phyloP scores from a whole-genome alignment of 2,797 vertebrate genomes.

The Urosaurus nigricauda region DNA sequence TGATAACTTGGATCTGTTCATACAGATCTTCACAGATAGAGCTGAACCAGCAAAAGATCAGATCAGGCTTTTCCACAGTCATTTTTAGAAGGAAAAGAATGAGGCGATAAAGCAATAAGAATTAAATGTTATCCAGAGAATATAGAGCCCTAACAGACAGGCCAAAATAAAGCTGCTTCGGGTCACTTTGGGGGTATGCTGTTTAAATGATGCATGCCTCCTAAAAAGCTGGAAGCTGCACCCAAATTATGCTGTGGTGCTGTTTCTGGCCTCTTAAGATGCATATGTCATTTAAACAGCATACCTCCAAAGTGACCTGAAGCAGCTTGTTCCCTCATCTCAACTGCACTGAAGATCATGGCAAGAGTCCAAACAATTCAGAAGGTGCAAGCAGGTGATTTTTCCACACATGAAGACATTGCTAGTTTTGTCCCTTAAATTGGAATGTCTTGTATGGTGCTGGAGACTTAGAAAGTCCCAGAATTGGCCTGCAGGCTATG shows the following conservation, averaged over 20 bases:
- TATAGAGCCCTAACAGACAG: neutral
- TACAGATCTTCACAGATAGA: neutral
- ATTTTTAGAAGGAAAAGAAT: neutral
- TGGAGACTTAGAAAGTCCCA: neutral
- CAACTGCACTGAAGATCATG: neutral
- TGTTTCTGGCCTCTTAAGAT: too few species aligned
- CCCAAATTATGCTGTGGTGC: too few species aligned
- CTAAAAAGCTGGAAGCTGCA: too few species aligned
- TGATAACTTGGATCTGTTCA: neutral
- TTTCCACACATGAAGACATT: neutral
- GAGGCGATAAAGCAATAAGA: neutral
- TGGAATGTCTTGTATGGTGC: neutral
- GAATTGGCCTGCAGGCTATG: neutral
- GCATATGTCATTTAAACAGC: too few species aligned
- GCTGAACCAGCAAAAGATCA: neutral
- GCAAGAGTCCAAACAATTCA: neutral
- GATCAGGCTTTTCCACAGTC: neutral
- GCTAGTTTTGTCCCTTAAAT: neutral
- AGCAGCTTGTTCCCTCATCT: neutral
- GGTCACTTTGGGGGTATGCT: too few species aligned
- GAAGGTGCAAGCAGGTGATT: neutral
- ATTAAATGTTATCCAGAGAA: conserved; percentile 21
- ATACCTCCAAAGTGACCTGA: too few species aligned
- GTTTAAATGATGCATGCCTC: too few species aligned
- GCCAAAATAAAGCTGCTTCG: too few species aligned